Evolutionary conservation across 2,797 vertebrate genomes (phyloP).

Genomic region (Phrynocephalus forsythii): DNA sequence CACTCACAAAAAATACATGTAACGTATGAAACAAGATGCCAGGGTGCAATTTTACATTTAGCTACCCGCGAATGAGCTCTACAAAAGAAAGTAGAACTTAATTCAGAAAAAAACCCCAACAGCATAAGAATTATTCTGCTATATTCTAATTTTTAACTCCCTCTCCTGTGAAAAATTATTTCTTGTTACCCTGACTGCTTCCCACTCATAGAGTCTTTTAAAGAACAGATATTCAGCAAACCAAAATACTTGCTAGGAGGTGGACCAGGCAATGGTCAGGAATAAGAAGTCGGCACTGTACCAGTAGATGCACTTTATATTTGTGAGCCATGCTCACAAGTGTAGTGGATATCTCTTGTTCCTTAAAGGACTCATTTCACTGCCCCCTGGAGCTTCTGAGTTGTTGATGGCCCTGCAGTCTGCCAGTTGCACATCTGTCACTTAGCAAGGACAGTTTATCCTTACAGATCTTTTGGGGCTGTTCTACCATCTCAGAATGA

Average conservation of each 20-base stretch:
- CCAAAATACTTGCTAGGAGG: no score
- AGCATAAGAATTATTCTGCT: not conserved
- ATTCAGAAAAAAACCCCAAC: not conserved
- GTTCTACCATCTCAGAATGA: not conserved
- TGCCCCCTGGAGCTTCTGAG: not conserved
- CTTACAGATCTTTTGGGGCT: not conserved
- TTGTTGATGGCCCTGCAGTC: not conserved
- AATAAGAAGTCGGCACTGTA: no score
- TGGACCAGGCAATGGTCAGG: no score
- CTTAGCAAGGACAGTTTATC: not conserved
- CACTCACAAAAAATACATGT: not conserved
- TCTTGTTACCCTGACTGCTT: no score
- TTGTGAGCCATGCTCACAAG: not conserved
- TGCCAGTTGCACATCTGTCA: not conserved
- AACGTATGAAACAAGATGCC: not conserved
- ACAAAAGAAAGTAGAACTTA: not conserved
- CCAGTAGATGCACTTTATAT: not conserved
- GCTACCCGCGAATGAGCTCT: not conserved
- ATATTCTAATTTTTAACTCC: not conserved
- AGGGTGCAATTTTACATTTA: not conserved
- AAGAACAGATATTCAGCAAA: no score
- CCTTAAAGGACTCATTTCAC: not conserved
- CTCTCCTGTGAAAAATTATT: not conserved
- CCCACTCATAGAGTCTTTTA: no score
- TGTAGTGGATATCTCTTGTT: not conserved